Evolutionary conservation across 2,113 vertebrate species (phyloP).

Genomic region (Oreochromis spilurus): DNA sequence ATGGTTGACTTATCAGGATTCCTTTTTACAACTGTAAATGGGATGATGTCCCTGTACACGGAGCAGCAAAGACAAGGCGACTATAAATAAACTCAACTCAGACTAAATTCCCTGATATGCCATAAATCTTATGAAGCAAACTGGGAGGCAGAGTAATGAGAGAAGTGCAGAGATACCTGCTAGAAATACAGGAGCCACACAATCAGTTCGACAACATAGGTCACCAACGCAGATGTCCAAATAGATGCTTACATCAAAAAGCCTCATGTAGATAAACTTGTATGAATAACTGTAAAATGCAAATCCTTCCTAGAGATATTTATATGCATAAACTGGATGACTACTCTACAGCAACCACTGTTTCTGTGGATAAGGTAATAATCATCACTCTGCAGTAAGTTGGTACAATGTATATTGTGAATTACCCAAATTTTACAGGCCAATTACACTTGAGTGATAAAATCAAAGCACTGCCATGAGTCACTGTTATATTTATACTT

Average conservation of each 20-base stretch:
- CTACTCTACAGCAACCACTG: not conserved
- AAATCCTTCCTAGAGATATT: not conserved
- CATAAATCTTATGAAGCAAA: slow-evolving; percentile 67
- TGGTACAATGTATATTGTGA: slow-evolving; percentile 33
- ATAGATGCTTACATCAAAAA: not conserved
- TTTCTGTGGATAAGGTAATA: slow-evolving; percentile 39
- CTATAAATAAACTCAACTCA: slow-evolving; percentile 60
- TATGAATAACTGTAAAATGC: not conserved
- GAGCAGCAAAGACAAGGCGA: slow-evolving; percentile 19
- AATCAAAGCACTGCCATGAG: slow-evolving; percentile 52
- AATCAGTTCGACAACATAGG: not conserved
- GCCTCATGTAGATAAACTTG: not conserved
- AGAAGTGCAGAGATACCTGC: slow-evolving; percentile 46
- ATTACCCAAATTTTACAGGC: slow-evolving; percentile 37
- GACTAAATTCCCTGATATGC: slow-evolving; percentile 33
- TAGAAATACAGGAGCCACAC: slow-evolving; percentile 4
- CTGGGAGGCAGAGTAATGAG: slow-evolving; percentile 51
- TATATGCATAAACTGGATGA: not conserved
- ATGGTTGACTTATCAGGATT: slow-evolving; percentile 11
- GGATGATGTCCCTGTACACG: slow-evolving; percentile 14
- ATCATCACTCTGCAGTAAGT: slow-evolving; percentile 35
- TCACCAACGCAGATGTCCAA: not conserved
- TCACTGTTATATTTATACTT: slow-evolving; percentile 33
- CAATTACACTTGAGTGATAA: slow-evolving; percentile 65
- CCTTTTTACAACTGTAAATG: not conserved